A percentile compares a stretch with the other conserved stretches of the same genome.
phyloP scores from a whole-genome alignment of 2,113 vertebrate species.

The Eulemur macaco region DNA sequence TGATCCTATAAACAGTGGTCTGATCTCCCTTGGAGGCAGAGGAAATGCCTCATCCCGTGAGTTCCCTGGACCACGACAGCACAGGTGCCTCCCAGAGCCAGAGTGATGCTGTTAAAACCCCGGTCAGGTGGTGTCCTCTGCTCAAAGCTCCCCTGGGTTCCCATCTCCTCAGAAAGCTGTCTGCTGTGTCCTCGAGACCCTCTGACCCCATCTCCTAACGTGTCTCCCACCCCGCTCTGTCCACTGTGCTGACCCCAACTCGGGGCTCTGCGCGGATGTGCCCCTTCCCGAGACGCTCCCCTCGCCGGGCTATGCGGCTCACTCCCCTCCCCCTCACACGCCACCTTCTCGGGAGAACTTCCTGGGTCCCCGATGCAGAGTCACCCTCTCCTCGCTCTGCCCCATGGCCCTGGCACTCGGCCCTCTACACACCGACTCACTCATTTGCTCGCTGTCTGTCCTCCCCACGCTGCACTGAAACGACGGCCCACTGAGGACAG shows the following conservation, averaged over 20 bases:
- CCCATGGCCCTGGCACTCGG: too few relatives aligned
- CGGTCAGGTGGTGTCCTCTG: fast-evolving
- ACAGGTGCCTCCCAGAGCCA: fast-evolving
- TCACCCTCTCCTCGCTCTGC: background rate
- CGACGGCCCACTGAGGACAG: too few relatives aligned
- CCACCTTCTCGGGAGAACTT: background rate
- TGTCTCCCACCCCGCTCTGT: too few relatives aligned
- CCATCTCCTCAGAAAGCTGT: background rate
- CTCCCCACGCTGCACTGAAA: background rate
- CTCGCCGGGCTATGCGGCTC: background rate
- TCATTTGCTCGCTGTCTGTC: background rate
- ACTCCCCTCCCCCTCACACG: fast-evolving
- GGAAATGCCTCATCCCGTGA: background rate
- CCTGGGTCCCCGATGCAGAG: too few relatives aligned
- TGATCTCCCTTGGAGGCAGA: background rate
- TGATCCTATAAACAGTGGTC: background rate
- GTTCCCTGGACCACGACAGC: background rate
- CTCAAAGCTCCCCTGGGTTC: background rate
- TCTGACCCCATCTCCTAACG: background rate
- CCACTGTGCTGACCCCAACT: background rate
- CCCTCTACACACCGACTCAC: background rate
- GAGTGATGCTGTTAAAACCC: too few relatives aligned
- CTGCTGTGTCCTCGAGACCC: fast-evolving
- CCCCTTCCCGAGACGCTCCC: background rate
- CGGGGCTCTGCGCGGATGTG: fast-evolving